phyloP scores from a whole-genome alignment of 2,113 vertebrate species.

The Scophthalmus maximus region DNA sequence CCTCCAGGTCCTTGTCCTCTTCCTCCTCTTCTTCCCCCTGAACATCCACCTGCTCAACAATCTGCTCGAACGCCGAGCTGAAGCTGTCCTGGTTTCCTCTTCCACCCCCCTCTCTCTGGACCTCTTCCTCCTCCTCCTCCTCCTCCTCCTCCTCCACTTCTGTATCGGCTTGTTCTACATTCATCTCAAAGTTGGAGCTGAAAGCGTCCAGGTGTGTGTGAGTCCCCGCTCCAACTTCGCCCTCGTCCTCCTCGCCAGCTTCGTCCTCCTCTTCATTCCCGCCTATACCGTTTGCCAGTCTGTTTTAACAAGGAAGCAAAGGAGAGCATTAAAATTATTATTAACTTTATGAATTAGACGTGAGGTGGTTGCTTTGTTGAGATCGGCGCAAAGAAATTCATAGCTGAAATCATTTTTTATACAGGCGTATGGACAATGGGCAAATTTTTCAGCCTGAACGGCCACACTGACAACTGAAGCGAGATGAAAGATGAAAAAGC shows the following conservation, averaged over 20 bases:
- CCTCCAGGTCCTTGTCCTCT: slow-evolving; percentile 83
- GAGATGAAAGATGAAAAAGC: slow-evolving; percentile 41
- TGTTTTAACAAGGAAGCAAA: slow-evolving; percentile 40
- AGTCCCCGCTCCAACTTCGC: slow-evolving; percentile 34
- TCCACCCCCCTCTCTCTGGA: slow-evolving; percentile 67
- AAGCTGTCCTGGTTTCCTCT: slow-evolving; percentile 90
- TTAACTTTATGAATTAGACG: slow-evolving; percentile 3
- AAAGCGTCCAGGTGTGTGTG: slow-evolving; percentile 78
- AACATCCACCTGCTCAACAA: slow-evolving; percentile 89
- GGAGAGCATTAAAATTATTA: slow-evolving; percentile 17
- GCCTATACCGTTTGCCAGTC: slow-evolving; percentile 71
- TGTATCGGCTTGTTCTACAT: slow-evolving; percentile 76
- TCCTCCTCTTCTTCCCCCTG: slow-evolving; percentile 84
- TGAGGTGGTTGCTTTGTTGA: not conserved
- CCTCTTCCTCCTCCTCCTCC: slow-evolving; percentile 73
- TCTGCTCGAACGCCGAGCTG: slow-evolving; percentile 95
- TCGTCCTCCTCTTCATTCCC: slow-evolving; percentile 65
- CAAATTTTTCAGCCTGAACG: slow-evolving; percentile 49
- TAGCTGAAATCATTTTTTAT: slow-evolving; percentile 15
- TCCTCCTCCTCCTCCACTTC: slow-evolving; percentile 74
- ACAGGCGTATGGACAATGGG: slow-evolving; percentile 5
- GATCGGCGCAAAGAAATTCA: slow-evolving; percentile 18
- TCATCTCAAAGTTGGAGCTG: slow-evolving; percentile 84
- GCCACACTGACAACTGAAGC: slow-evolving; percentile 41
- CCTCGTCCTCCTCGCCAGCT: slow-evolving; percentile 56